Evolutionary conservation across 2,797 vertebrate species (phyloP).

Genomic region (Stomatorhinus walkeri): DNA sequence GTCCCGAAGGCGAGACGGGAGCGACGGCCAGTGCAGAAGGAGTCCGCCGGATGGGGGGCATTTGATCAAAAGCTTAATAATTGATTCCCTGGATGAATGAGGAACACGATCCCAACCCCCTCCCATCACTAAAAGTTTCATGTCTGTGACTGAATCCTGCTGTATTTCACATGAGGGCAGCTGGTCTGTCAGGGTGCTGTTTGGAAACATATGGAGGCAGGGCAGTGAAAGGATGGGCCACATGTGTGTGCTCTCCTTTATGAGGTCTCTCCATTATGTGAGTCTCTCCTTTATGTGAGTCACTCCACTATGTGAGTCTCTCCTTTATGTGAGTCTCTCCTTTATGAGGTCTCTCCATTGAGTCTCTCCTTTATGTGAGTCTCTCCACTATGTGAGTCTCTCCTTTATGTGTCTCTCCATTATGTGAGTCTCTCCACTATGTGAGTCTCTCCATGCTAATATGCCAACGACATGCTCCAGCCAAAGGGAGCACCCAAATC

Average conservation of each 20-base stretch:
- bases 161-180: conserved; percentile 60
- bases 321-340: not conserved
- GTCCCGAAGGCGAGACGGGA: not conserved
- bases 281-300: no score
- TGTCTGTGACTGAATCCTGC: conserved; percentile 78
- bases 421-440: not conserved
- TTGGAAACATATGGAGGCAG: conserved; percentile 48
- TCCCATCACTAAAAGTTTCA: conserved; percentile 74
- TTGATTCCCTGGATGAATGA: conserved; percentile 71
- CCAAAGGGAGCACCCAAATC: not conserved
- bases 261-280: no score
- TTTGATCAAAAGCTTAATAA: conserved; percentile 78
- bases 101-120: conserved; percentile 67
- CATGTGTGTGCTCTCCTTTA: not conserved
- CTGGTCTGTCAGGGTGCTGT: conserved; percentile 68
- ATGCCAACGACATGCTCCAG: not conserved
- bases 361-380: no score
- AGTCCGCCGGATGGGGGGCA: conserved; percentile 44
- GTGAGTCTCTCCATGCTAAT: not conserved
- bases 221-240: not conserved
- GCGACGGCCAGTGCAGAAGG: conserved; percentile 40
- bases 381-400: no score
- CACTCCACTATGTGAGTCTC: no score
- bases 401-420: no score
- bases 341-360: no score